Percentiles rank a stretch among this genome's conserved stretches.
Conservation (phyloP, 2,113 vertebrate species). For the Brienomyrus brachyistius region DNA sequence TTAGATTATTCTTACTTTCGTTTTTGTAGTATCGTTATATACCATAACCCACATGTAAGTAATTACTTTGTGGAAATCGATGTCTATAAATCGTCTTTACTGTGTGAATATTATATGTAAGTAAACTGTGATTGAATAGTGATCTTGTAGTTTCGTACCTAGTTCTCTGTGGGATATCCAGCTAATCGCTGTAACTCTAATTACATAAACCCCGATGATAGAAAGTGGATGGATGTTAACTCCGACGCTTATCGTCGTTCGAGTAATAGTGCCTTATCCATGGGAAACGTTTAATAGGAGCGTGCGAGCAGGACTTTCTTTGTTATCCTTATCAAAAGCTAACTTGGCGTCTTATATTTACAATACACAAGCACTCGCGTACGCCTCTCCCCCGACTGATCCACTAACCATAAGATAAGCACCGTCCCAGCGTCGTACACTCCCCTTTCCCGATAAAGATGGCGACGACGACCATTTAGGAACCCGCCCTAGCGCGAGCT, state of each 20-base stretch:
- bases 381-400: neutral
- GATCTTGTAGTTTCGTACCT: neutral
- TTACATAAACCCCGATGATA: neutral
- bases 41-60: neutral
- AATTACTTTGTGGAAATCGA: neutral
- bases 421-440: neutral
- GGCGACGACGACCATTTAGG: neutral
- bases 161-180: neutral
- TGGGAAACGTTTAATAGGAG: neutral
- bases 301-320: neutral
- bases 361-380: neutral
- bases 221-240: neutral
- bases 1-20: neutral
- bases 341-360: neutral
- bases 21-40: neutral
- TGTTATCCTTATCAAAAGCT: neutral
- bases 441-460: conserved; percentile 12
- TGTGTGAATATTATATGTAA: neutral
- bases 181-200: neutral
- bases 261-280: neutral
- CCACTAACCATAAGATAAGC: neutral
- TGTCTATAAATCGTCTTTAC: neutral
- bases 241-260: neutral
- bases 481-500: neutral
- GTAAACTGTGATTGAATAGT: neutral